phyloP scores from a whole-genome alignment of 2,888 invertebrate species.

The Ophioninae sp. region DNA sequence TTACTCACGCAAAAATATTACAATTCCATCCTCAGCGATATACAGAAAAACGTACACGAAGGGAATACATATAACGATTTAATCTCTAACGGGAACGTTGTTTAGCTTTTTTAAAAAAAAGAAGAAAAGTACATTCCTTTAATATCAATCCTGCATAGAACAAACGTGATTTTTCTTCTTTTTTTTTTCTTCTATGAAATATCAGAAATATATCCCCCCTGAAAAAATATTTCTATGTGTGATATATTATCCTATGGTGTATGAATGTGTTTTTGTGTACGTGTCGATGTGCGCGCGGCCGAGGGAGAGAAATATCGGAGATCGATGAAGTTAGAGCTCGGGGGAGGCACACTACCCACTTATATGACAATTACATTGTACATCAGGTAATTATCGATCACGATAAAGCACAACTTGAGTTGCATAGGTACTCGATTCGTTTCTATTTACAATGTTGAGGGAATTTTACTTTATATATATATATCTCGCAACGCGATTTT shows the following conservation, averaged over 20 bases:
- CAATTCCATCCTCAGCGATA: neutral
- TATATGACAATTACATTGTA: slow-evolving; percentile 49
- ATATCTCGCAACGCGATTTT: too few species aligned
- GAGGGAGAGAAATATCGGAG: neutral
- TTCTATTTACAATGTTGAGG: slow-evolving; percentile 51
- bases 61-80: neutral
- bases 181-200: neutral
- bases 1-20: neutral
- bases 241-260: slow-evolving; percentile 31
- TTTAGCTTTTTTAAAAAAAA: neutral
- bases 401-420: slow-evolving; percentile 34
- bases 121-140: neutral
- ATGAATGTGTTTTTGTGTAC: neutral
- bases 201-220: slow-evolving; percentile 11
- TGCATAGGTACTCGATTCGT: slow-evolving; percentile 49
- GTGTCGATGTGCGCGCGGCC: neutral
- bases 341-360: neutral
- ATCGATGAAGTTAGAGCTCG: slow-evolving; percentile 20
- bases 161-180: neutral
- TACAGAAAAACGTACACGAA: neutral
- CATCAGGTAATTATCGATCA: slow-evolving; percentile 44
- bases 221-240: slow-evolving; percentile 56
- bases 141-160: neutral
- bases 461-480: neutral
- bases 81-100: neutral